Evolutionary conservation across 2,113 vertebrate genomes (phyloP), one percentile per base, ranked within the genome.

Genomic region (Fregetta grallaria): DNA sequence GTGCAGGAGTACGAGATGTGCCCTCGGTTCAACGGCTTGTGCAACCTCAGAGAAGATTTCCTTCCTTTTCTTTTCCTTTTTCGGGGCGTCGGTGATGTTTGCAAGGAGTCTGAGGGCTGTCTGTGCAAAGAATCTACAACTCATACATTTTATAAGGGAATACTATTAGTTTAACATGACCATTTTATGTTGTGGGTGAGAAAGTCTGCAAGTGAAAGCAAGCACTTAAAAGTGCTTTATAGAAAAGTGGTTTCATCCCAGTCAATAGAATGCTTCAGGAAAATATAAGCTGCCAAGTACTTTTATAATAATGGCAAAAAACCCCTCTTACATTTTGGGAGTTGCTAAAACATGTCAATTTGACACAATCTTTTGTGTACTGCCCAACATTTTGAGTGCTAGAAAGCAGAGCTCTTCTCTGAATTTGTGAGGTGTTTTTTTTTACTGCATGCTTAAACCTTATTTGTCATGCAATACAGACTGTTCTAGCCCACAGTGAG

Each of bases 381-480:
- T 82, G 91, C 92, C 97, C 92, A 70, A 61, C 22, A 36, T 49
- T 53, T 40, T 15, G 45, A 87, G 29, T 22, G 91, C 87, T 85
- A 55, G 9, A 83, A 83, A 95, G 91, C 65, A 88, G 78, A 84
- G 73, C 89, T 85, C 26, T 52, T 84, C 83, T 88, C 74, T 32
- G 30, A 55, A 84, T 93, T 86, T 14, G 15, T 67, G 72, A 79
- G 91, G 32, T 72, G 32, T 58, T 13, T 22, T 55, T 68, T 78
- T 90, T 53, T 68, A 44, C 11, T 50, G 47, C 63, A 6, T 36
- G 38, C 61, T 86, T 92, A 93, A 95, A 71, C n/a, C 81, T 90
- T 94, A 95, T 92, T 94, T 97, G 70, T 96, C 94, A 95, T 92
- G 95, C 82, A 50, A 84, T 44, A 85, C 68, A 92, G 81, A 65